phyloP scores from a whole-genome alignment of 2,888 invertebrate species.

The Pemphredon lugubris region DNA sequence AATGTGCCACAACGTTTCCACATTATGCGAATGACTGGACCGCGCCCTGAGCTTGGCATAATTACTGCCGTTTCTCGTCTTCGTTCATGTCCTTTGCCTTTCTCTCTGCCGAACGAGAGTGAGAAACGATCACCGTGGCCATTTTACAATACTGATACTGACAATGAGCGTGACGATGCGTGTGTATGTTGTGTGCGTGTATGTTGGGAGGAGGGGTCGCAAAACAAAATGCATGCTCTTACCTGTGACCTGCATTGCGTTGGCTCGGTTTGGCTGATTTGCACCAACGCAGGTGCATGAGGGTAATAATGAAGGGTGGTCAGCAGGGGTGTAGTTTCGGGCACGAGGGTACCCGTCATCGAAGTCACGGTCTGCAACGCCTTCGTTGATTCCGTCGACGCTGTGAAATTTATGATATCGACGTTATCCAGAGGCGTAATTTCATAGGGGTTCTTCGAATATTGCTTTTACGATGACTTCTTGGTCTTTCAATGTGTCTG shows the following conservation, averaged over 20 bases:
- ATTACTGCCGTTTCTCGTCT: conserved; percentile 45
- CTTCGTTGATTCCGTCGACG: conserved; percentile 77
- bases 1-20: conserved; percentile 63
- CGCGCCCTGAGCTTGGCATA: conserved; percentile 58
- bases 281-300: conserved; percentile 76
- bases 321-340: conserved; percentile 75
- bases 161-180: too few relatives aligned
- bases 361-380: conserved; percentile 77
- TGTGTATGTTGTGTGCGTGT: too few relatives aligned
- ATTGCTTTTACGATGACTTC: neutral
- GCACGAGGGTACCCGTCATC: conserved; percentile 75
- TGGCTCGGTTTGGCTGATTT: conserved; percentile 77
- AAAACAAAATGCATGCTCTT: conserved; percentile 29
- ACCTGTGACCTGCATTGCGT: conserved; percentile 78
- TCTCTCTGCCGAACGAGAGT: neutral
- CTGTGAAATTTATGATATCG: conserved; percentile 53
- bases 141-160: neutral
- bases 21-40: conserved; percentile 64
- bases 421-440: conserved; percentile 14
- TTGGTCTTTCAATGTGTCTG: neutral
- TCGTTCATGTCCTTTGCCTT: conserved; percentile 19
- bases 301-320: conserved; percentile 78
- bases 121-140: neutral
- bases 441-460: neutral
- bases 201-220: too few relatives aligned